Conservation (phyloP, 1,140 invertebrate species). For the Bathynomus jamesi region DNA sequence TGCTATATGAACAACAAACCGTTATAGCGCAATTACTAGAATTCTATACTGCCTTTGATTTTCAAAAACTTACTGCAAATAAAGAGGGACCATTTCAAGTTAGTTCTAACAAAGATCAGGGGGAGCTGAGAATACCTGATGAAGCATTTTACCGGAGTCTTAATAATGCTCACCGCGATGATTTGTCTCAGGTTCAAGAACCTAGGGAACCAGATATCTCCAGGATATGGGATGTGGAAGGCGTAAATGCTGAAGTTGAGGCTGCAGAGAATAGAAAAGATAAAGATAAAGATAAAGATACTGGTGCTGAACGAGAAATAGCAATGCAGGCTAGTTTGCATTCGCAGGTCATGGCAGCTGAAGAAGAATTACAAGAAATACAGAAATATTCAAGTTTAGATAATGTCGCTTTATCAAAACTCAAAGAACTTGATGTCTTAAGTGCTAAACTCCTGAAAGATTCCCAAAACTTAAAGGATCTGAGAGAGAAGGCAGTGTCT, state of each 20-base stretch:
- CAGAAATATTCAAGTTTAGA: conserved; percentile 64
- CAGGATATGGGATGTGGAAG: conserved; percentile 64
- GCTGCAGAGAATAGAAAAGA: conserved; percentile 35
- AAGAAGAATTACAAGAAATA: conserved; percentile 66
- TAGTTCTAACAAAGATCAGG: conserved; percentile 1
- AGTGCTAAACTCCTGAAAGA: conserved; percentile 67
- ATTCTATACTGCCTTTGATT: conserved; percentile 51
- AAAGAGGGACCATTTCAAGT: conserved; percentile 42
- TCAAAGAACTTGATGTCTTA: conserved; percentile 65
- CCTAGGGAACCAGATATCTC: conserved; percentile 52
- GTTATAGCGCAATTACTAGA: conserved; percentile 82
- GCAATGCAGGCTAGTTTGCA: not conserved
- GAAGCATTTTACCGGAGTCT: conserved; percentile 81
- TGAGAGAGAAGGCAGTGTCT: conserved; percentile 57
- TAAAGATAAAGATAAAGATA: conserved; percentile 56
- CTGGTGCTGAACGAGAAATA: conserved; percentile 46
- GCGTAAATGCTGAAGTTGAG: conserved; percentile 30
- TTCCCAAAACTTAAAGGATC: conserved; percentile 64
- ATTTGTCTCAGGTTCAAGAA: conserved; percentile 50
- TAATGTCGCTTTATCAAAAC: conserved; percentile 64
- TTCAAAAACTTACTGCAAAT: conserved; percentile 25
- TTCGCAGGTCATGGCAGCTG: conserved; percentile 44
- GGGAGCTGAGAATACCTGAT: conserved; percentile 50
- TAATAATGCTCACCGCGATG: conserved; percentile 76
- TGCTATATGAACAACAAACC: conserved; percentile 79